phyloP scores from a whole-genome alignment of 2,797 vertebrate species.

The Hipposideros larvatus region DNA sequence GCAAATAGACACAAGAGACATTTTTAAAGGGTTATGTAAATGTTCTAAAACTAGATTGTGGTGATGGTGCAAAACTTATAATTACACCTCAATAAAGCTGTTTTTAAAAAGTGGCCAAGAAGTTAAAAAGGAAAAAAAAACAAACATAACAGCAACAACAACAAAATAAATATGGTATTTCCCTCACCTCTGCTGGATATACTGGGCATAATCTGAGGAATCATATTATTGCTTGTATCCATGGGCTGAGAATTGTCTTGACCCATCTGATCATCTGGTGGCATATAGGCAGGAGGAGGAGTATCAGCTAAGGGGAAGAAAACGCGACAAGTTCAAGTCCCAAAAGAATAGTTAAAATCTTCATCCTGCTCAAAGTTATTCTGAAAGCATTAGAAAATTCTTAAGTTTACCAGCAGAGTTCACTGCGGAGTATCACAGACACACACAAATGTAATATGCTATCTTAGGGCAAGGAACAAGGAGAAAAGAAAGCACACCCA shows the following conservation, averaged over 20 bases:
- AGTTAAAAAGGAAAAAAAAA: constrained; percentile 6
- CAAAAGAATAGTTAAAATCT: neutral
- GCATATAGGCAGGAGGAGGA: constrained; percentile 91
- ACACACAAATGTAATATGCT: neutral
- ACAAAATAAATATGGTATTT: neutral
- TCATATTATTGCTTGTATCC: constrained; percentile 90
- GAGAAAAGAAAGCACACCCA: neutral
- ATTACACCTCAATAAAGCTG: constrained; percentile 3
- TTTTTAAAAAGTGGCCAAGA: neutral
- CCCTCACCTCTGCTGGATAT: constrained; percentile 89
- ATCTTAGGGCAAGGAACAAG: neutral
- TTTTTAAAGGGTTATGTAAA: neutral
- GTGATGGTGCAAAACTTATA: neutral
- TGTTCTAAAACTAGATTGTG: constrained; percentile 5
- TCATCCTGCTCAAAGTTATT: constrained; percentile 26
- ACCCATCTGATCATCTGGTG: constrained; percentile 90
- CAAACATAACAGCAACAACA: neutral
- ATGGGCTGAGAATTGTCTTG: constrained; percentile 90
- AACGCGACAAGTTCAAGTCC: constrained; percentile 16
- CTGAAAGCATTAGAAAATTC: constrained; percentile 39
- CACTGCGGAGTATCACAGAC: neutral
- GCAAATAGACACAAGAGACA: neutral
- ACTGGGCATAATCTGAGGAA: constrained; percentile 90
- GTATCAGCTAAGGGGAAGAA: constrained; percentile 88
- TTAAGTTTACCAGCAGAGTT: neutral